Evolutionary conservation across 2,113 vertebrate genomes (phyloP).

Genomic region (Geococcyx californianus): DNA sequence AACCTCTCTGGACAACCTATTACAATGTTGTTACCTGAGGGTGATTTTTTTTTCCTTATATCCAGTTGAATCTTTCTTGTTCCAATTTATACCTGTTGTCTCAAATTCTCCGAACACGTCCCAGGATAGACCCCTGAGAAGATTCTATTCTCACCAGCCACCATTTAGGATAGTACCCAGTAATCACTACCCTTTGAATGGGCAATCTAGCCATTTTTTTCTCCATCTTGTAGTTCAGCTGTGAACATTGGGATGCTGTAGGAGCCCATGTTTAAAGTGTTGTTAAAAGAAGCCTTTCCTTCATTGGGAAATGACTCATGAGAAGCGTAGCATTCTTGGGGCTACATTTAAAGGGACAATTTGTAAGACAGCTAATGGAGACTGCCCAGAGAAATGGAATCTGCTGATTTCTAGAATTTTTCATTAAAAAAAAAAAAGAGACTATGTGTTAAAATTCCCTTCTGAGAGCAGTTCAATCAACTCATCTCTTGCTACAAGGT

Average conservation of each 20-base stretch:
- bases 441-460: background rate
- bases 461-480: background rate
- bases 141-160: background rate
- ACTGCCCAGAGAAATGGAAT: background rate
- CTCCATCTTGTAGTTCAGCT: background rate
- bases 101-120: background rate
- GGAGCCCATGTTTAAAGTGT: background rate
- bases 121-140: background rate
- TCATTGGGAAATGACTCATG: background rate
- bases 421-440: background rate
- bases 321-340: background rate
- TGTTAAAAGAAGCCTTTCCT: background rate
- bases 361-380: background rate
- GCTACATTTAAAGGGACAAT: background rate
- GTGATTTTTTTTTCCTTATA: background rate
- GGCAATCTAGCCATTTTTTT: background rate
- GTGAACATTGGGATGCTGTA: background rate
- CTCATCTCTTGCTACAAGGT: background rate
- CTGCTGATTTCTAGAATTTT: background rate
- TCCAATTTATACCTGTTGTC: background rate
- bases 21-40: background rate
- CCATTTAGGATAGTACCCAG: fast-evolving
- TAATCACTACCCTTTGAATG: background rate
- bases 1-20: background rate
- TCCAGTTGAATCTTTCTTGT: background rate